Evolutionary conservation across 2,113 vertebrate species (phyloP).

Genomic region (Microcebus lehilahytsara): DNA sequence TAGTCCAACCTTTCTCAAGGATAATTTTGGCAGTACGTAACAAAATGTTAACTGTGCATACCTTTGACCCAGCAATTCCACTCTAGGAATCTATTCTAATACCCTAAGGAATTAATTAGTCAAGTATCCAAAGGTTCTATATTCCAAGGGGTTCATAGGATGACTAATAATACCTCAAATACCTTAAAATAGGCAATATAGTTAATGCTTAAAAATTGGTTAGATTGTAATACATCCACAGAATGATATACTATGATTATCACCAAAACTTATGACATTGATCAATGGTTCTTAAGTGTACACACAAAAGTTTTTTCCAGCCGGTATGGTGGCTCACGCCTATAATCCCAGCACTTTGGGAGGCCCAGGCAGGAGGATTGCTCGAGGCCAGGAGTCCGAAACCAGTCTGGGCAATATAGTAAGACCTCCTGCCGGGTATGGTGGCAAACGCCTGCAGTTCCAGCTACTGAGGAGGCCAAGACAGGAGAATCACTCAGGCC

Average conservation of each 20-base stretch:
- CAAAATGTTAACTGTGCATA: background rate
- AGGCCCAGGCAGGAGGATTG: too few species aligned
- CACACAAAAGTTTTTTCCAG: background rate
- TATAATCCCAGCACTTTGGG: too few species aligned
- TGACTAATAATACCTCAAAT: background rate
- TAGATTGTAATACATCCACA: background rate
- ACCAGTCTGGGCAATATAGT: too few species aligned
- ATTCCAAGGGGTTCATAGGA: background rate
- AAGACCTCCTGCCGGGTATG: too few species aligned
- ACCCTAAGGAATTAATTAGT: background rate
- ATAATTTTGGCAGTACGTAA: background rate
- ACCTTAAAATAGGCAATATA: background rate
- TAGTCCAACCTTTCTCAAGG: background rate
- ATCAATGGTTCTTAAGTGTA: background rate
- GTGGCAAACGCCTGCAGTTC: too few species aligned
- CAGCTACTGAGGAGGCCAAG: too few species aligned
- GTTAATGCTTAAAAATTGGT: constrained; percentile 6
- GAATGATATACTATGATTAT: background rate
- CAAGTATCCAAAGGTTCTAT: background rate
- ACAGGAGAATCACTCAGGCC: too few species aligned
- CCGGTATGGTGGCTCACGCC: too few species aligned
- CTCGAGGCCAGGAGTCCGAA: too few species aligned
- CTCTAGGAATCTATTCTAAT: constrained; percentile 32
- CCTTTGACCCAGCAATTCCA: background rate
- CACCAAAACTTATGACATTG: background rate